Evolutionary conservation across 2,113 vertebrate genomes (phyloP).

Genomic region (Gorsachius goisagi): DNA sequence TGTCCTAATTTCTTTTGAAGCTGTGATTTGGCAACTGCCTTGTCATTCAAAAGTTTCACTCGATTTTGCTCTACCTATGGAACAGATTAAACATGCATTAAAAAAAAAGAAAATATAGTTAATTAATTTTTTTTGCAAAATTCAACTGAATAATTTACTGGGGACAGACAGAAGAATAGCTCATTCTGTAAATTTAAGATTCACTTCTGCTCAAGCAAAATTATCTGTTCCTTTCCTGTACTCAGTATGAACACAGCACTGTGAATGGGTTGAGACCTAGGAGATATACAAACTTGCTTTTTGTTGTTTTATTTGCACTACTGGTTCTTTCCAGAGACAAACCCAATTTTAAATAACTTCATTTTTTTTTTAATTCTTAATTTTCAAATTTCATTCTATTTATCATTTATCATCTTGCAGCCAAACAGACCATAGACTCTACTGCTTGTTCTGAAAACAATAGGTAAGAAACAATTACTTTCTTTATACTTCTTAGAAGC

Average conservation of each 20-base stretch:
- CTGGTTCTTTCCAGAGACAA: neutral
- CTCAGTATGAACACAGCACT: neutral
- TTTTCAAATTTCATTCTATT: neutral
- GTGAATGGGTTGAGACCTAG: neutral
- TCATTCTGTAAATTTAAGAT: neutral
- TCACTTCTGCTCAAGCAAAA: neutral
- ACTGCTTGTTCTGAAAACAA: neutral
- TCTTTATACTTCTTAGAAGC: neutral
- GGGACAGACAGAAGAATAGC: neutral
- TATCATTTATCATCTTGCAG: neutral
- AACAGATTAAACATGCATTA: neutral
- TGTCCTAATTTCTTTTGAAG: slow-evolving; percentile 97
- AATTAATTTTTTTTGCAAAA: neutral
- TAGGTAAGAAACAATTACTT: neutral
- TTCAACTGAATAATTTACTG: neutral
- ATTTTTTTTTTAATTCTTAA: neutral
- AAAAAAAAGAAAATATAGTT: neutral
- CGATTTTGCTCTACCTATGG: slow-evolving; percentile 93
- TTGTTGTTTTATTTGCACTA: neutral
- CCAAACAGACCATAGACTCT: neutral
- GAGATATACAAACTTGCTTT: neutral
- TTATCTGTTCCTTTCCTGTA: neutral
- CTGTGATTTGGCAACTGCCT: slow-evolving; percentile 92
- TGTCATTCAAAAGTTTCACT: slow-evolving; percentile 93
- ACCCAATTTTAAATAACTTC: neutral